These are phyloP conservation scores for Syrmaticus mikado DNA, from an alignment of 2,113 vertebrate species.

Conservation along the genomic window DNA sequence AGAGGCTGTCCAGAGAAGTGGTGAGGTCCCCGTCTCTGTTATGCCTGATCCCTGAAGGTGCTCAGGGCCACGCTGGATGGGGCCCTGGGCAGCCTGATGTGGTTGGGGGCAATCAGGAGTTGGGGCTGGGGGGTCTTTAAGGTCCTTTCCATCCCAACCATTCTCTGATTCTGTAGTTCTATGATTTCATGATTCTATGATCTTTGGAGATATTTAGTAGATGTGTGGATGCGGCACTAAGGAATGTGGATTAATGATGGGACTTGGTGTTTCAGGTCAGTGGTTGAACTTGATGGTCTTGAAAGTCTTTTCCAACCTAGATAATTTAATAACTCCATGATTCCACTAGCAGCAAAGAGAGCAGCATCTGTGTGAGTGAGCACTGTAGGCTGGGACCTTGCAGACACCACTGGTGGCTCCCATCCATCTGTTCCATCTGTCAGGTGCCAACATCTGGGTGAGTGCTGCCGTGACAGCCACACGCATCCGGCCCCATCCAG, in stretches of 20 bases:
- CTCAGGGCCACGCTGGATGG: not conserved
- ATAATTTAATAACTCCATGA: not conserved
- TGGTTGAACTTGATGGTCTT: not conserved
- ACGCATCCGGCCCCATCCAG: not conserved
- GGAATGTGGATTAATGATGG: not conserved
- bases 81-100: not conserved
- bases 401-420: not conserved
- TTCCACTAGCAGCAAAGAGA: not conserved
- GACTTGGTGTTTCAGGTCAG: not conserved
- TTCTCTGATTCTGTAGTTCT: not conserved
- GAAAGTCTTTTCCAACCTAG: not conserved
- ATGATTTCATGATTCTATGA: not conserved
- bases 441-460: not conserved
- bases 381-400: not conserved
- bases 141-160: not conserved
- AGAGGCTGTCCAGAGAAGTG: not conserved
- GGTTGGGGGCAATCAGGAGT: not conserved
- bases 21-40: not conserved
- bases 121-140: not conserved
- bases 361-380: not conserved
- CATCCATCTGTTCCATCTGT: not conserved
- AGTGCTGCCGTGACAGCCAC: not conserved
- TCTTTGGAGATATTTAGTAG: not conserved
- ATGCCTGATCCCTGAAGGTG: not conserved
- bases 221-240: not conserved